These are phyloP conservation scores for Ceryle rudis DNA, from an alignment of 2,797 vertebrate species.

Conservation along the genomic window DNA sequence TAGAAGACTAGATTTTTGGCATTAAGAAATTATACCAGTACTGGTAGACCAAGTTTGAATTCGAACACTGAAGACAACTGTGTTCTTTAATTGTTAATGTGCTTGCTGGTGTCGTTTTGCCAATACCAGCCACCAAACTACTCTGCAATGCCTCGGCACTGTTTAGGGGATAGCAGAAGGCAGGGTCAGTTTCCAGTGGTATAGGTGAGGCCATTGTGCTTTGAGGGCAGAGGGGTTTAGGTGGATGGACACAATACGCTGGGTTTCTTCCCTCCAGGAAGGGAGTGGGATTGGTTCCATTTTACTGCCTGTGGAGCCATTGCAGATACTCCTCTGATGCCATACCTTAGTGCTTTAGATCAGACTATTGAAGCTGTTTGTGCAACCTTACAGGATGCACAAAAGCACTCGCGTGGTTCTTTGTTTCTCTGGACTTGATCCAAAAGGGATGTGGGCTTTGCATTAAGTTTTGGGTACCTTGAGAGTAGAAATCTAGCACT, in stretches of 20 bases:
- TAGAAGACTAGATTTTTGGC: neutral
- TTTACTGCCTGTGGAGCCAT: neutral
- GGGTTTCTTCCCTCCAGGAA: neutral
- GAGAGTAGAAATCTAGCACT: neutral
- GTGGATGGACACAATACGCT: fast-evolving
- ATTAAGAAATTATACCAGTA: neutral
- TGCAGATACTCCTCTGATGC: neutral
- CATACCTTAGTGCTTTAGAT: neutral
- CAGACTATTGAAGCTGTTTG: neutral
- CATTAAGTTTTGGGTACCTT: neutral
- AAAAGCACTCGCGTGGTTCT: neutral
- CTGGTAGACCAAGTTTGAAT: neutral
- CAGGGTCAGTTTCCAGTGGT: neutral
- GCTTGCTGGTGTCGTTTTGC: neutral
- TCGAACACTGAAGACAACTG: neutral
- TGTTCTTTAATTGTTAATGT: fast-evolving
- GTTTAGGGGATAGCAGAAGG: neutral
- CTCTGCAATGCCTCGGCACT: neutral
- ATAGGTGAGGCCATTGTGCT: neutral
- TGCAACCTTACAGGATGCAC: neutral
- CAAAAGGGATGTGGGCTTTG: constrained; percentile 34
- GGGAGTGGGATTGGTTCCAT: neutral
- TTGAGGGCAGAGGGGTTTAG: neutral
- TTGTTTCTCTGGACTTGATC: constrained; percentile 30
- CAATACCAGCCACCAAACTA: neutral